These are phyloP conservation scores for Styela clava DNA, from an alignment of 23 tunicate species.

Conservation along the genomic window DNA sequence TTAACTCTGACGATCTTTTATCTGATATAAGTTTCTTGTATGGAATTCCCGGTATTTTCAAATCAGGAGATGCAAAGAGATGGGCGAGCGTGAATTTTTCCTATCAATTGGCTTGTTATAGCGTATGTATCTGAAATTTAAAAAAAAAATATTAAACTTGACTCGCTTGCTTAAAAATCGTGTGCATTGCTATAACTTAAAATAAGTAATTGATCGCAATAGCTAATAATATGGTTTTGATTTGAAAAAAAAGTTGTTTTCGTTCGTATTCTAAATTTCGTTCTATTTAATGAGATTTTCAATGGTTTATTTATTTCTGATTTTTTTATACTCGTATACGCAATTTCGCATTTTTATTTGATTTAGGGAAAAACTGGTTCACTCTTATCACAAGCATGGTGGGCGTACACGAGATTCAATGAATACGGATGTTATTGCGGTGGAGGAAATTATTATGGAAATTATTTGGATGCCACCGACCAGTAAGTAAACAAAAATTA, in stretches of 20 bases:
- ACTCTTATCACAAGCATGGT: neutral
- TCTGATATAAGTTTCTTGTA: neutral
- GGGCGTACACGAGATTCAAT: slow-evolving; percentile 10
- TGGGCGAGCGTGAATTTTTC: neutral
- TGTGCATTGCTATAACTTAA: too few species aligned
- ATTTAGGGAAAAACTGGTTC: slow-evolving; percentile 16
- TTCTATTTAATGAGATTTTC: too few species aligned
- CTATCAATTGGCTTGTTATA: slow-evolving; percentile 9
- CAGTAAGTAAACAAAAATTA: slow-evolving; percentile 8
- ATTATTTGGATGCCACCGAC: slow-evolving; percentile 4
- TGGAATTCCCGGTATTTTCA: neutral
- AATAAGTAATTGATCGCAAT: too few species aligned
- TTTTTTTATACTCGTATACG: too few species aligned
- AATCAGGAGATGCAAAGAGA: slow-evolving; percentile 8
- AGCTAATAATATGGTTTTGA: too few species aligned
- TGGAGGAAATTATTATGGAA: slow-evolving; percentile 15
- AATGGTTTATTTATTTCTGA: too few species aligned
- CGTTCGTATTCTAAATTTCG: too few species aligned
- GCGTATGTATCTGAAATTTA: neutral
- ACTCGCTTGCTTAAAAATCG: too few species aligned
- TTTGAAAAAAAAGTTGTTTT: too few species aligned
- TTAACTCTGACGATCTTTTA: neutral
- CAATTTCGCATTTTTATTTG: too few species aligned
- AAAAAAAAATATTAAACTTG: too few species aligned
- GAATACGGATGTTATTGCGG: slow-evolving; percentile 20